Conservation (phyloP, 2,797 vertebrate species). For the Pangasius krempfi region DNA sequence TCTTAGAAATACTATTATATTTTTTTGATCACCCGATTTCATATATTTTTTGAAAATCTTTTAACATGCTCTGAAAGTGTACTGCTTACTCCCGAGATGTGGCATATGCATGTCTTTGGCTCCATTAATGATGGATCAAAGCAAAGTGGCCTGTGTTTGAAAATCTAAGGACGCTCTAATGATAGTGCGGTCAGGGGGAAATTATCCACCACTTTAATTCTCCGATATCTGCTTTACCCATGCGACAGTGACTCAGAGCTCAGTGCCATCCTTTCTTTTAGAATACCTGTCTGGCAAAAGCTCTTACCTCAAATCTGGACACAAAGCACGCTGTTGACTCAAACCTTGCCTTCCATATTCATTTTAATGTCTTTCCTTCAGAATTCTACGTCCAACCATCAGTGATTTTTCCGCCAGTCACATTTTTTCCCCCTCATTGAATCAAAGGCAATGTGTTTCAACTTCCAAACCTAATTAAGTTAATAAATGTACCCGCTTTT, state of each 20-base stretch:
- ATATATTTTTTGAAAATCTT: background rate
- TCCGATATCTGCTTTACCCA: background rate
- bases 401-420: constrained; percentile 1
- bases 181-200: constrained; percentile 23
- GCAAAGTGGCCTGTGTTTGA: constrained; percentile 45
- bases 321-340: constrained; percentile 4
- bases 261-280: constrained; percentile 36
- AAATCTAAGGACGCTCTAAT: constrained; percentile 37
- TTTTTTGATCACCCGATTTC: background rate
- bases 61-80: background rate
- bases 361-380: constrained; percentile 36
- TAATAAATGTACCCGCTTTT: constrained; percentile 62
- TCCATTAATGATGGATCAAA: constrained; percentile 51
- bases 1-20: background rate
- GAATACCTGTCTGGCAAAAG: constrained; percentile 29
- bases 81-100: constrained; percentile 9
- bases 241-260: constrained; percentile 16
- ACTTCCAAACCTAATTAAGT: constrained; percentile 59
- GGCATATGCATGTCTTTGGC: constrained; percentile 12
- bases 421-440: constrained; percentile 46
- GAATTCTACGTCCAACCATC: constrained; percentile 13
- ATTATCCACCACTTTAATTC: constrained; percentile 16
- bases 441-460: constrained; percentile 52
- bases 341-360: constrained; percentile 17
- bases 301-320: constrained; percentile 26